Evolutionary conservation across 2,888 invertebrate genomes (phyloP).

Genomic region (Hirtodrosophila trivittata): DNA sequence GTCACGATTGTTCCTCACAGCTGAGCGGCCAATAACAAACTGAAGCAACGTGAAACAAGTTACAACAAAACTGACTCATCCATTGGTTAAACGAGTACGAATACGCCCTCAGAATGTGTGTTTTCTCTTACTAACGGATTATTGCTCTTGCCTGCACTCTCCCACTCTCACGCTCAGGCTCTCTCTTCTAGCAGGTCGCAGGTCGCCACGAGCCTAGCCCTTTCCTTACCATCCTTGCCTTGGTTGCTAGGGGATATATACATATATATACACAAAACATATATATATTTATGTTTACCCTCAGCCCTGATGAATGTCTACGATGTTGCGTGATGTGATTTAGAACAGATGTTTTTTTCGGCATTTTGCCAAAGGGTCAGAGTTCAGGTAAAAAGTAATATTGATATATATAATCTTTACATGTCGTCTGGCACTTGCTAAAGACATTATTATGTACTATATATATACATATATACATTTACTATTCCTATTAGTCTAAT

Average conservation of each 20-base stretch:
- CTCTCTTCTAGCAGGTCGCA: slow-evolving; percentile 6
- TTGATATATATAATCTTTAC: slow-evolving; percentile 11
- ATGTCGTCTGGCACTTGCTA: slow-evolving; percentile 9
- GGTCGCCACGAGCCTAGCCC: slow-evolving; percentile 4
- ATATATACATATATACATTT: too few species aligned
- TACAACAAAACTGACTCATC: slow-evolving; percentile 44
- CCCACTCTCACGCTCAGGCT: slow-evolving; percentile 1
- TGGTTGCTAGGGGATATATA: slow-evolving; percentile 33
- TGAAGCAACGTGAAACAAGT: slow-evolving; percentile 24
- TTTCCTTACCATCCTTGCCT: neutral
- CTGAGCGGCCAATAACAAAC: slow-evolving; percentile 60
- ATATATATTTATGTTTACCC: slow-evolving; percentile 27
- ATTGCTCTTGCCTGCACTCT: neutral
- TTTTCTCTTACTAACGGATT: slow-evolving; percentile 1
- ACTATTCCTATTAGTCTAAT: too few species aligned
- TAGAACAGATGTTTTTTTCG: slow-evolving; percentile 49
- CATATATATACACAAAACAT: neutral
- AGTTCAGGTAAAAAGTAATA: slow-evolving; percentile 34
- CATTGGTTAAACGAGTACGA: slow-evolving; percentile 2
- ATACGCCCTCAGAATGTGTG: slow-evolving; percentile 13
- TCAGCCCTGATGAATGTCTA: neutral
- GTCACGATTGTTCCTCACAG: slow-evolving; percentile 47
- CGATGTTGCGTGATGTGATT: slow-evolving; percentile 35
- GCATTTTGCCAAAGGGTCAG: neutral
- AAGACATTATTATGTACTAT: too few species aligned